Evolutionary conservation across 2,113 vertebrate genomes (phyloP), one percentile per base, ranked within the genome.

Genomic region (Puntigrus tetrazona): DNA sequence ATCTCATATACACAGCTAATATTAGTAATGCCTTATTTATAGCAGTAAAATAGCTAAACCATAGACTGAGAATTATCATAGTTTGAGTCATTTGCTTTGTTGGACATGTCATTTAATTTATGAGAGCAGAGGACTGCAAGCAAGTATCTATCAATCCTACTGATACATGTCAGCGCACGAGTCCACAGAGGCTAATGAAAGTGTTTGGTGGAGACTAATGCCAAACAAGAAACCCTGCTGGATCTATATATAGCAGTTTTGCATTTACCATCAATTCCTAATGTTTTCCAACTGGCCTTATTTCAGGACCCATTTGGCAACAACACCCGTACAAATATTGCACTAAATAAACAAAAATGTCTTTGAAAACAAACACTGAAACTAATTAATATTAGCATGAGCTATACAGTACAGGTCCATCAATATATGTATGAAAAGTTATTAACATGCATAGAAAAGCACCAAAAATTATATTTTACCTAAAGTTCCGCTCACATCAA

Each of bases 201-300:
- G 77, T n/a, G 59, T 80, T 79, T 45, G 57, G 57, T 63, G 38
- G 38, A 45, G 57, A 59, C 78, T 65, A 80, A 80, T 47, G 59
- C 59, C 59, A 65, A 67, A 65, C 16, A 80, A 80, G 25, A 47
- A 45, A 6, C 34, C 41, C n/a, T 14, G 67, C 27, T 47, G 29
- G 36, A 65, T 80, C 25, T 45, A 80, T 47, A 80, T 31, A 65
- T 31, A 36, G 16, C 3, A 57, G n/a, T 29, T 65, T 65, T 0
- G 3, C 4, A 13, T 25, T 59, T 57, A 14, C 47, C 31, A 13
- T 78, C 3, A 0, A 9, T 47, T 59, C 47, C 45, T 14, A 50
- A 45, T 45, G 27, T 31, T 75, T 14, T 25, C 22, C 38, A 69
- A 11, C 20, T 69, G 34, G 34, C 11, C 16, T 73, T 6, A 9